Evolutionary conservation across 2,113 vertebrate genomes (phyloP), one percentile per base, ranked within the genome.

Genomic region (Triplophysa rosa): DNA sequence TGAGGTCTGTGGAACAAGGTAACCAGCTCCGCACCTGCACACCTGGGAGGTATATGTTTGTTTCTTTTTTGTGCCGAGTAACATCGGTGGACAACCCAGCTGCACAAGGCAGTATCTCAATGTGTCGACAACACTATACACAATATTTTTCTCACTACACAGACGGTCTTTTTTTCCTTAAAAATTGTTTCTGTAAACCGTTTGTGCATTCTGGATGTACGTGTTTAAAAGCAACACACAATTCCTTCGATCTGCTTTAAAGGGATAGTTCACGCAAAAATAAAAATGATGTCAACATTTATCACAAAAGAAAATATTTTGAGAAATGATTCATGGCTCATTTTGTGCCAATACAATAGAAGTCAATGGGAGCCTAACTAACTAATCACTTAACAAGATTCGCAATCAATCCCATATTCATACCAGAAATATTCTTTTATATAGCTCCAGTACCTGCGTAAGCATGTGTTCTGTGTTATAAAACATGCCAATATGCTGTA

Each of bases 81-180:
- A 78, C 62, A 83, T 79, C 61, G 10, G 6, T 33, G 1, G 29
- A 83, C 78, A 65, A 63, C 42, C 52, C 76, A 79, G 68, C n/a
- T 74, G 56, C 52, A 67, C 40, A 33, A 40, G 21, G 21, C 33
- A 29, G 45, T 7, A 68, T 66, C 59, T 24, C 49, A 29, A 72
- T 52, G 40, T 62, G 40, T 82, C 45, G 11, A 67, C 62, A 72
- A 82, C 26, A 67, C 63, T 59, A 33, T 23, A 69, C 33, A 62
- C 40, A 79, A 23, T 65, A 49, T 77, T 71, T 45, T 0, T 67
- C 42, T 10, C 14, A n/a, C 45, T 37, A 63, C 70, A 70, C 71
- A 76, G 65, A 24, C 80, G 58, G 29, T 54, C 14, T 68, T 75
- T 79, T 69, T 14, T 29, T 58, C 33, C 1, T 54, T 24, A 61